A percentile compares a stretch with the other conserved stretches of the same genome.
phyloP scores from a whole-genome alignment of 2,797 vertebrate species.

The Denticeps clupeoides region DNA sequence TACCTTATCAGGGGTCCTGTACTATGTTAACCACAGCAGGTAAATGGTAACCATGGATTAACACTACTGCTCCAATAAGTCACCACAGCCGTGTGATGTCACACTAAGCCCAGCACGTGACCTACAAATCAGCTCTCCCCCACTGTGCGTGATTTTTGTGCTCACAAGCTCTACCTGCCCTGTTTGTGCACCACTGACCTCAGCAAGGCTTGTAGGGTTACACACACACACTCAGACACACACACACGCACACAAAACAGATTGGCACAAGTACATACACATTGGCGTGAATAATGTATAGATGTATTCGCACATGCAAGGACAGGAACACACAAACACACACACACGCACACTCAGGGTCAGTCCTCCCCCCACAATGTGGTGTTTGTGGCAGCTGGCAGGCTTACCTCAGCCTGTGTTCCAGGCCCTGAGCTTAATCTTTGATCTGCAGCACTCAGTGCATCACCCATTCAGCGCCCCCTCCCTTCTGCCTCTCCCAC shows the following conservation, averaged over 20 bases:
- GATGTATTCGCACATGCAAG: no score
- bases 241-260: neutral
- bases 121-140: no score
- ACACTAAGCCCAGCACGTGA: no score
- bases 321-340: neutral
- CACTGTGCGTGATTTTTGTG: no score
- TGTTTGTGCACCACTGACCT: no score
- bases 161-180: no score
- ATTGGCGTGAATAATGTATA: no score
- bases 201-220: neutral
- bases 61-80: no score
- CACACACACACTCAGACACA: neutral
- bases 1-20: no score
- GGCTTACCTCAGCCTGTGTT: conserved; percentile 27
- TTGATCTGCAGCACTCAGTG: conserved; percentile 36
- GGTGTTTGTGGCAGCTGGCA: conserved; percentile 32
- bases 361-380: neutral
- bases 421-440: conserved; percentile 44
- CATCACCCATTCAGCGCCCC: conserved; percentile 19
- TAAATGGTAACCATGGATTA: no score
- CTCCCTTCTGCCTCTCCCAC: conserved; percentile 2
- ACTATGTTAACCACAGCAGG: no score
- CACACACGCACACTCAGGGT: neutral
- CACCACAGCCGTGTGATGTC: no score
- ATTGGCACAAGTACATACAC: neutral